Evolutionary conservation across 1,140 invertebrate genomes (phyloP), one percentile per base, ranked within the genome.

Genomic region (Temnothorax longispinosus): DNA sequence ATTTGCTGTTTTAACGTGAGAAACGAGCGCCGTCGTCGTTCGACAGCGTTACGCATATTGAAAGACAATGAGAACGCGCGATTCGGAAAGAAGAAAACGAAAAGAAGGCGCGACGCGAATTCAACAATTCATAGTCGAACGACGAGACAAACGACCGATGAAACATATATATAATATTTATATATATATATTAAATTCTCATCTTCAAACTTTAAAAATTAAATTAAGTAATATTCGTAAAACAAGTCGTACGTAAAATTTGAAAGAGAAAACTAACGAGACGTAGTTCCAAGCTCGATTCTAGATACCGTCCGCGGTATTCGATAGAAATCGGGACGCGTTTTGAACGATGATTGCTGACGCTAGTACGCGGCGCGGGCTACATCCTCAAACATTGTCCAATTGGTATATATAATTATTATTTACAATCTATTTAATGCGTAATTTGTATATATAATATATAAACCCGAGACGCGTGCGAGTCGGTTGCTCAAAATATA

Each of bases 1-100:
- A 88, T 93, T 93, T 94, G 92, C 89, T 92, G 91, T 89, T 65
- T 56, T 65, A 74, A 82, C 54, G 6, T 84, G 11, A 50, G n/a
- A 77, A 78, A 78, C 21, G 0, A 32, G n/a, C 21, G 67, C 8
- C 18, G 38, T 15, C 54, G 38, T 38, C n/a, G 32, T n/a, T 65
- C 27, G 38, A 81, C 0, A 38, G 38, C 3, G 6, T 44, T 6
- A 64, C 1, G 32, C 18, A 3, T 54, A 47, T 71, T 72, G 41
- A 82, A 74, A 84, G n/a, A 84, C 10, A 74, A 15, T 32, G 41
- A 32, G 7, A 71, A 38, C n/a, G 27, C n/a, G 13, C n/a, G 13
- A 7, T 44, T n/a, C 27, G n/a, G 15, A 41, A 11, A 21, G 8
- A 58, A 38, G 41, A 15, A 35, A 47, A 60, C 15, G 35, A 58